A percentile compares a stretch with the other conserved stretches of the same genome.
Evolutionary conservation across 1,140 invertebrate genomes (phyloP).

Genomic region (Steinernema khuongi): DNA sequence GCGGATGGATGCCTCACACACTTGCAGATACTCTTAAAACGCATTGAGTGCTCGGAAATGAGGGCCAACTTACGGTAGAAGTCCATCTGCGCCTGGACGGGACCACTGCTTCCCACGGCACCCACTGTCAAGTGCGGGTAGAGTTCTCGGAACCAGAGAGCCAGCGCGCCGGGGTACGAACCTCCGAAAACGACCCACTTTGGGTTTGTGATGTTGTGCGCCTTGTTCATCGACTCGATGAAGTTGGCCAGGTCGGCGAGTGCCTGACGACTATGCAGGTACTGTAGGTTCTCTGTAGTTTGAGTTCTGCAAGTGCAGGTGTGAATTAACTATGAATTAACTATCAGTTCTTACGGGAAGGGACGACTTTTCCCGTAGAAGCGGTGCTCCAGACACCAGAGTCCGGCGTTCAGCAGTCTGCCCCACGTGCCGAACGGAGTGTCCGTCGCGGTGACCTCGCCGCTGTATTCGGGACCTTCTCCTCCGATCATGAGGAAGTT

Average conservation of each 20-base stretch:
- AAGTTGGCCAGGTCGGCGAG: slow-evolving; percentile 33
- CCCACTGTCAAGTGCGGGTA: slow-evolving; percentile 78
- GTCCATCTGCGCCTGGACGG: slow-evolving; percentile 74
- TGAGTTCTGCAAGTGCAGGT: slow-evolving; percentile 17
- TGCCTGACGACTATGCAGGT: slow-evolving; percentile 21
- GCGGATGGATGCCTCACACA: neutral
- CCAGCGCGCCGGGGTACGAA: slow-evolving; percentile 77
- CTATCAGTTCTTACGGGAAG: neutral
- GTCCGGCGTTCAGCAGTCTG: slow-evolving; percentile 19
- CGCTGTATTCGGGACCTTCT: slow-evolving; percentile 27
- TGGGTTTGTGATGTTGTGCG: neutral
- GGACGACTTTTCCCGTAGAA: slow-evolving; percentile 32
- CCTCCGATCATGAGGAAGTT: slow-evolving; percentile 38
- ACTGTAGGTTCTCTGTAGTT: slow-evolving; percentile 14
- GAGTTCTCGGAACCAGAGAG: slow-evolving; percentile 79
- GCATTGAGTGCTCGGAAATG: slow-evolving; percentile 2
- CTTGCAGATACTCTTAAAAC: slow-evolving; percentile 56
- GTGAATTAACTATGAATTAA: neutral
- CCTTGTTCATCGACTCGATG: slow-evolving; percentile 20
- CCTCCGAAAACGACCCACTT: slow-evolving; percentile 80
- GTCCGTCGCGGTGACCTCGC: slow-evolving; percentile 21
- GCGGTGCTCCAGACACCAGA: slow-evolving; percentile 32
- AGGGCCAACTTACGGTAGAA: slow-evolving; percentile 63
- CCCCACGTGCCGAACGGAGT: slow-evolving; percentile 20
- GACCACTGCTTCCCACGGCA: slow-evolving; percentile 77